Conservation (phyloP, 2,797 vertebrate species). For the Vespertilio murinus region DNA sequence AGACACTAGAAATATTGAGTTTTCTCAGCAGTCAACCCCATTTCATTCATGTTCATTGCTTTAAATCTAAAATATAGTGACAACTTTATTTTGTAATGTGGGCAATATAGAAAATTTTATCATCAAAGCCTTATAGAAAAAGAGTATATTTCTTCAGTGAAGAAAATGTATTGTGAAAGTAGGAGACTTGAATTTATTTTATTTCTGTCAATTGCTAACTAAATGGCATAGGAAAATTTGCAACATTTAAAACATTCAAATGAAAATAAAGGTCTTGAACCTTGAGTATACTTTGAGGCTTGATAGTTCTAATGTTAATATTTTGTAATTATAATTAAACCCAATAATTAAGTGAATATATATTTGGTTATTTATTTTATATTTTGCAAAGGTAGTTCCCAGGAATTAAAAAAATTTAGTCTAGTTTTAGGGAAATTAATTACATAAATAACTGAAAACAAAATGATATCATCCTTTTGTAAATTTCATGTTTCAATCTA, state of each 20-base stretch:
- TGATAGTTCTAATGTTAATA: neutral
- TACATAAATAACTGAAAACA: neutral
- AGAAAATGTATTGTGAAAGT: neutral
- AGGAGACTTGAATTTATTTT: neutral
- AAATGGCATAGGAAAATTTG: neutral
- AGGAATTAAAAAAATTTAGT: neutral
- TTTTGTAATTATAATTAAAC: neutral
- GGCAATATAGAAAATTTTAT: neutral
- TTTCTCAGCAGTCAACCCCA: neutral
- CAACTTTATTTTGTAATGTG: neutral
- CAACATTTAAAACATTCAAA: neutral
- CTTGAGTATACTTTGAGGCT: neutral
- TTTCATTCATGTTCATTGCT: neutral
- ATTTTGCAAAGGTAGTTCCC: neutral
- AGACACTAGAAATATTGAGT: neutral
- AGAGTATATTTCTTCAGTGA: neutral
- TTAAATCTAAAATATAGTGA: neutral
- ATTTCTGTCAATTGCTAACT: neutral
- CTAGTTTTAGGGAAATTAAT: neutral
- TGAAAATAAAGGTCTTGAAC: neutral
- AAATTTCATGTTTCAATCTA: neutral
- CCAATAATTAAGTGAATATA: neutral
- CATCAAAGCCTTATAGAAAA: neutral
- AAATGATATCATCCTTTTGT: neutral
- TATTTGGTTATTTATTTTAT: slow-evolving; percentile 1